Evolutionary conservation across 1,140 invertebrate species (phyloP).

Genomic region (Megathymus violae): DNA sequence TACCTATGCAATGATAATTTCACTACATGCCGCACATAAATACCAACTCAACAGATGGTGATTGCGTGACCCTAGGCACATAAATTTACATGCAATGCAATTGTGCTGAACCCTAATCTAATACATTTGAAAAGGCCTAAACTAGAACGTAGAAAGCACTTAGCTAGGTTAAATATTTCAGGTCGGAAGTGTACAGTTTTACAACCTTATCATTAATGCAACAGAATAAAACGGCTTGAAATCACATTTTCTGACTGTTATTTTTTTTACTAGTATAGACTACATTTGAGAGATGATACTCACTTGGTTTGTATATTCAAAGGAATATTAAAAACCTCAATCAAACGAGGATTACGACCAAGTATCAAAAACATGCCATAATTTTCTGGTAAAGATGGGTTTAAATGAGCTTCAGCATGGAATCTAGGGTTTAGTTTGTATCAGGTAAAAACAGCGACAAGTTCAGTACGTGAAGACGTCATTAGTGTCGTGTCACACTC

Average conservation of each 20-base stretch:
- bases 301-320: too few relatives aligned
- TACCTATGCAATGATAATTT: conserved; percentile 21
- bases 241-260: background rate
- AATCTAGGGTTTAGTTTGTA: too few relatives aligned
- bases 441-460: too few relatives aligned
- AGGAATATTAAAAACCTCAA: too few relatives aligned
- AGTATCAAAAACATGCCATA: too few relatives aligned
- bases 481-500: too few relatives aligned
- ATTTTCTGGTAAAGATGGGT: too few relatives aligned
- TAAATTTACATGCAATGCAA: conserved; percentile 19
- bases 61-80: conserved; percentile 13
- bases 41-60: conserved; percentile 24
- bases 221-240: too few relatives aligned
- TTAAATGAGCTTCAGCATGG: too few relatives aligned
- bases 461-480: too few relatives aligned
- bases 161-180: conserved; percentile 5
- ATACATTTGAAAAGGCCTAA: conserved; percentile 4
- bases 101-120: conserved; percentile 7
- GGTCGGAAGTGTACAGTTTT: background rate
- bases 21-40: conserved; percentile 18
- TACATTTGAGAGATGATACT: too few relatives aligned
- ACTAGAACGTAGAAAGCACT: conserved; percentile 5
- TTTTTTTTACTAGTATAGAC: background rate
- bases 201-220: background rate
- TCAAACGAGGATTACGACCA: too few relatives aligned